Percentiles rank a stretch among this genome's conserved stretches.
Conservation (phyloP, 2,113 vertebrate species). For the Octodon degus region DNA sequence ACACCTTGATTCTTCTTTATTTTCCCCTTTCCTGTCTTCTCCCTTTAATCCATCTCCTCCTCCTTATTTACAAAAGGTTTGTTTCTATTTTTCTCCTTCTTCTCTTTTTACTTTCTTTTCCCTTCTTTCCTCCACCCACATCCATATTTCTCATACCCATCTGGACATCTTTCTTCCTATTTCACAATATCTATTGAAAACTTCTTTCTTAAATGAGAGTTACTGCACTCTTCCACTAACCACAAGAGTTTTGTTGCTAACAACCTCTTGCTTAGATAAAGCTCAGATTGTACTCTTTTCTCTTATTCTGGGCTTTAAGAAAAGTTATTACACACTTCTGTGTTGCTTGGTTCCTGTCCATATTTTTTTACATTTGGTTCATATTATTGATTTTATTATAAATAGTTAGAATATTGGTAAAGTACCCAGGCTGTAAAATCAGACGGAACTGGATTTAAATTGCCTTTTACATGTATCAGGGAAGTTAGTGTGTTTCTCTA, state of each 20-base stretch:
- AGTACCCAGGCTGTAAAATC: neutral
- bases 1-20: neutral
- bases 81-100: neutral
- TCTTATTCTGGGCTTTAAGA: neutral
- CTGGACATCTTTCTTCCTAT: neutral
- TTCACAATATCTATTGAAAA: neutral
- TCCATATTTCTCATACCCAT: neutral
- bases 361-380: constrained; percentile 36
- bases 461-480: neutral
- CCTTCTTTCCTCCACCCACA: neutral
- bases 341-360: neutral
- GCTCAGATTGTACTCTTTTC: neutral
- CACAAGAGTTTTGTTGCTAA: neutral
- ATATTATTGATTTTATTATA: neutral
- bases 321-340: neutral
- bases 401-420: neutral
- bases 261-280: neutral
- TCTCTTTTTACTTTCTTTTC: neutral
- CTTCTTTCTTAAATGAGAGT: neutral
- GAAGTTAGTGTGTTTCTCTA: neutral
- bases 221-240: neutral
- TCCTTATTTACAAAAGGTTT: neutral
- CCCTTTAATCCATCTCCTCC: neutral
- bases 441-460: neutral
- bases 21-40: neutral